Evolutionary conservation across 2,888 invertebrate species (phyloP).

Genomic region (Scaptomyza parva): DNA sequence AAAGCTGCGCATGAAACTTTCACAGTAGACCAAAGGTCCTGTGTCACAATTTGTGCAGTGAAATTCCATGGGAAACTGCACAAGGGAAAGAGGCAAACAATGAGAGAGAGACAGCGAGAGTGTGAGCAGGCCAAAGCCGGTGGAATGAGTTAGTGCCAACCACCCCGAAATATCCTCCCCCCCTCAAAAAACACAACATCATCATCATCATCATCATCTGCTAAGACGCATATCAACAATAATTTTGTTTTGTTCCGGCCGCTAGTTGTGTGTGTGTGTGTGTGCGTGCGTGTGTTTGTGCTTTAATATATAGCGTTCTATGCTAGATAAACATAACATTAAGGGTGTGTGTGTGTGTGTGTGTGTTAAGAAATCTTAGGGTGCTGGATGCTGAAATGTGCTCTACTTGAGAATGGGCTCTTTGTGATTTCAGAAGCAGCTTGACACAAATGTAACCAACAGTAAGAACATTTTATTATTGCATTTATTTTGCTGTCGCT

Average conservation of each 20-base stretch:
- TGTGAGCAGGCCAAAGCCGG: constrained; percentile 39
- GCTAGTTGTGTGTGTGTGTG: constrained; percentile 27
- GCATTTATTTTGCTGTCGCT: background rate
- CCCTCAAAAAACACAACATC: constrained; percentile 39
- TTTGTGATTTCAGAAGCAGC: constrained; percentile 28
- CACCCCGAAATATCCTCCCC: constrained; percentile 41
- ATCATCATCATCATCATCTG: constrained; percentile 39
- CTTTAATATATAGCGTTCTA: constrained; percentile 48
- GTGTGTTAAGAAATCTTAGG: constrained; percentile 48
- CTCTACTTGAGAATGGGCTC: constrained; percentile 32
- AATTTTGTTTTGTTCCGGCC: constrained; percentile 67
- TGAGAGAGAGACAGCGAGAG: constrained; percentile 25
- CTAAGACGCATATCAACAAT: constrained; percentile 65
- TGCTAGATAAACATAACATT: constrained; percentile 72
- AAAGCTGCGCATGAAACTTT: constrained; percentile 53
- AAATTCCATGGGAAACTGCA: constrained; percentile 72
- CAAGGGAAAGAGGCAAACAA: constrained; percentile 11
- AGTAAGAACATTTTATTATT: constrained; percentile 1
- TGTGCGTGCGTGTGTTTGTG: constrained; percentile 28
- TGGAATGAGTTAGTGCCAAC: constrained; percentile 35
- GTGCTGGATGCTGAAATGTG: constrained; percentile 39
- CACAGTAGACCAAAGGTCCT: constrained; percentile 41
- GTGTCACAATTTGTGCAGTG: constrained; percentile 70
- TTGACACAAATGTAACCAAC: constrained; percentile 34
- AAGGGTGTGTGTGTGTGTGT: constrained; percentile 47